phyloP scores from a whole-genome alignment of 2,113 vertebrate species.

The Forbesichthys agassizii region DNA sequence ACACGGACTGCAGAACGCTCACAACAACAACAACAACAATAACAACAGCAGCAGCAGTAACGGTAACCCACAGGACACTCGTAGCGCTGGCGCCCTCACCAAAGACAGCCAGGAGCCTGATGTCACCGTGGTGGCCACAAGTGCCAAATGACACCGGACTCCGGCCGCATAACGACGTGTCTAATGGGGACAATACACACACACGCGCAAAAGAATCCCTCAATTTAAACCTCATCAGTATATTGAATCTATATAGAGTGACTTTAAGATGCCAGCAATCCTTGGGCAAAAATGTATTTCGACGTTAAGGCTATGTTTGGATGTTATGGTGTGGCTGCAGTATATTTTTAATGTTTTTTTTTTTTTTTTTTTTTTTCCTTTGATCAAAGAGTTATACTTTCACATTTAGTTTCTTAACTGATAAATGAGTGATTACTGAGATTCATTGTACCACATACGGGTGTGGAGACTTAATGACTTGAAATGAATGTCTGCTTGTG shows the following conservation, averaged over 20 bases:
- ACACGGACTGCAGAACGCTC: slow-evolving; percentile 76
- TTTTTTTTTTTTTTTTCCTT: slow-evolving; percentile 40
- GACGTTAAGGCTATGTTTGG: slow-evolving; percentile 82
- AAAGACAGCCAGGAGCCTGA: slow-evolving; percentile 31
- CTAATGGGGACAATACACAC: slow-evolving; percentile 17
- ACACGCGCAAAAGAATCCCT: slow-evolving; percentile 44
- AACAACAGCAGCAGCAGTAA: slow-evolving; percentile 54
- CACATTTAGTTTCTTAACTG: slow-evolving; percentile 83
- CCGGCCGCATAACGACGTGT: slow-evolving; percentile 54
- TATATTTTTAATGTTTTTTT: slow-evolving; percentile 77
- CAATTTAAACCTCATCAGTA: slow-evolving; percentile 83
- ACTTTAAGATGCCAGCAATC: slow-evolving; percentile 68
- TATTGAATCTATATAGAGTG: slow-evolving; percentile 68
- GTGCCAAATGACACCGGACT: slow-evolving; percentile 78
- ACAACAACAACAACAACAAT: slow-evolving; percentile 75
- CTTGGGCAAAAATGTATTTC: slow-evolving; percentile 80
- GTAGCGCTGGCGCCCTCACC: background rate
- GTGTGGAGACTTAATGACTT: slow-evolving; percentile 85
- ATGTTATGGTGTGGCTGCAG: slow-evolving; percentile 82
- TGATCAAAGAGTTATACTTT: slow-evolving; percentile 83
- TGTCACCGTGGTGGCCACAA: slow-evolving; percentile 33
- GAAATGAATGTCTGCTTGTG: slow-evolving; percentile 81
- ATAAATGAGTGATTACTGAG: slow-evolving; percentile 78
- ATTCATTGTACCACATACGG: slow-evolving; percentile 71
- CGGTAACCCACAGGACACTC: slow-evolving; percentile 40